Percentiles rank a stretch among this genome's conserved stretches.
Conservation (phyloP, 2,797 vertebrate genomes). For the Ceryle rudis region DNA sequence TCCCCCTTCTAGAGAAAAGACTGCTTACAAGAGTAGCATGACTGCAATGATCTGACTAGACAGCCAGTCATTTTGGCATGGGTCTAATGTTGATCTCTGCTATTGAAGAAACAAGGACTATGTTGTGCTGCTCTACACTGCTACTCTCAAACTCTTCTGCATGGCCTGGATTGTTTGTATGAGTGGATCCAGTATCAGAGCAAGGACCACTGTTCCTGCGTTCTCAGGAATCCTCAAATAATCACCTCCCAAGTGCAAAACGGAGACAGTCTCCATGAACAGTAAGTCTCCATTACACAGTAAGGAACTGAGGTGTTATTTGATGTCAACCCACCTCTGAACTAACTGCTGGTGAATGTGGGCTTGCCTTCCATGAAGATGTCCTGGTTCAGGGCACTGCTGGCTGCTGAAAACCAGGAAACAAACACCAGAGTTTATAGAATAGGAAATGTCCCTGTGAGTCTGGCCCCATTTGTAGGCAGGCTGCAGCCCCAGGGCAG, state of each 20-base stretch:
- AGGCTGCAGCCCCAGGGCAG: background rate
- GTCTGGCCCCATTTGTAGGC: background rate
- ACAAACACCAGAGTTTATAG: background rate
- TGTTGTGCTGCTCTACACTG: background rate
- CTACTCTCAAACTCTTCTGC: background rate
- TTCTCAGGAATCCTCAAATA: background rate
- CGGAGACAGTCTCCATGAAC: background rate
- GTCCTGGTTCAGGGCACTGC: background rate
- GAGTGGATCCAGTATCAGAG: background rate
- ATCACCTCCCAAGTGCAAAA: background rate
- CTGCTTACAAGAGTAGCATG: background rate
- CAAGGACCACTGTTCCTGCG: background rate
- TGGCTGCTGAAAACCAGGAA: background rate
- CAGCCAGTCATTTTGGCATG: fast-evolving
- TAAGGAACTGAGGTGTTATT: background rate
- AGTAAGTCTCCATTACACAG: fast-evolving
- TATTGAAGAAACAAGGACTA: background rate
- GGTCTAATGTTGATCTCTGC: background rate
- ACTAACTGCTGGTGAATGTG: background rate
- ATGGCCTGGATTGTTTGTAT: background rate
- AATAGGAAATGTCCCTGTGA: background rate
- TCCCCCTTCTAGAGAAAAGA: background rate
- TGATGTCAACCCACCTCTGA: background rate
- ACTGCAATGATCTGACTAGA: background rate
- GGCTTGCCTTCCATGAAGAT: background rate